Evolutionary conservation across 2,888 invertebrate species (phyloP).

Genomic region (Cabera pusaria): DNA sequence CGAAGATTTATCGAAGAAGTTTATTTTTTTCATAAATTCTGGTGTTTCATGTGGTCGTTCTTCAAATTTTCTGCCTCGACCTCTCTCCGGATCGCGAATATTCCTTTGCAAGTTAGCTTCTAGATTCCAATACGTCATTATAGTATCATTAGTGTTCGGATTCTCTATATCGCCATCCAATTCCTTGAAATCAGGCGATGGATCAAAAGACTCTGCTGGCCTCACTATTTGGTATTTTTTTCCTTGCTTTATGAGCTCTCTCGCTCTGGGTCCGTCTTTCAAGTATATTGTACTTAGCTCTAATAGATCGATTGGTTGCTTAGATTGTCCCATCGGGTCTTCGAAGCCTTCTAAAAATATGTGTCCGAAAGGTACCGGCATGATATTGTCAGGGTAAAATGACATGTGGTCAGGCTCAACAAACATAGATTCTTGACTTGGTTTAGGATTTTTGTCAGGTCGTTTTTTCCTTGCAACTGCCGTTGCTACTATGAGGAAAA

Average conservation of each 20-base stretch:
- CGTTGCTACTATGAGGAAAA: conserved; percentile 30
- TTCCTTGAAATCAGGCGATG: no score
- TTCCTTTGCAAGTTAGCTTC: conserved; percentile 22
- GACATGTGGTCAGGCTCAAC: no score
- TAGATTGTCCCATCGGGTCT: conserved; percentile 30
- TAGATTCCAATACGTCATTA: conserved; percentile 5
- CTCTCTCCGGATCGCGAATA: conserved; percentile 5
- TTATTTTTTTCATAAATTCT: neutral
- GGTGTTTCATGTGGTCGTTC: no score
- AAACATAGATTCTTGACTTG: no score
- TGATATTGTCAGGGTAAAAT: no score
- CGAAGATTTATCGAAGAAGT: conserved; percentile 23
- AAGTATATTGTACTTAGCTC: conserved; percentile 27
- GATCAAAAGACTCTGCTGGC: no score
- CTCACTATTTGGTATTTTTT: neutral
- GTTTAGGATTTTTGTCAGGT: neutral
- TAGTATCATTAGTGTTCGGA: no score
- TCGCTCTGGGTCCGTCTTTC: conserved; percentile 2
- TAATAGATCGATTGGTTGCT: conserved; percentile 39
- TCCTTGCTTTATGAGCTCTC: conserved; percentile 3
- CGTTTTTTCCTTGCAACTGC: conserved; percentile 29
- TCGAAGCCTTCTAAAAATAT: conserved; percentile 44
- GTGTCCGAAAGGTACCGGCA: conserved; percentile 50
- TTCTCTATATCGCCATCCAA: no score
- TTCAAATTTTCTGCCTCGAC: no score